Evolutionary conservation across 2,113 vertebrate genomes (phyloP), one percentile per base, ranked within the genome.

Genomic region (Micronycteris hirsuta): DNA sequence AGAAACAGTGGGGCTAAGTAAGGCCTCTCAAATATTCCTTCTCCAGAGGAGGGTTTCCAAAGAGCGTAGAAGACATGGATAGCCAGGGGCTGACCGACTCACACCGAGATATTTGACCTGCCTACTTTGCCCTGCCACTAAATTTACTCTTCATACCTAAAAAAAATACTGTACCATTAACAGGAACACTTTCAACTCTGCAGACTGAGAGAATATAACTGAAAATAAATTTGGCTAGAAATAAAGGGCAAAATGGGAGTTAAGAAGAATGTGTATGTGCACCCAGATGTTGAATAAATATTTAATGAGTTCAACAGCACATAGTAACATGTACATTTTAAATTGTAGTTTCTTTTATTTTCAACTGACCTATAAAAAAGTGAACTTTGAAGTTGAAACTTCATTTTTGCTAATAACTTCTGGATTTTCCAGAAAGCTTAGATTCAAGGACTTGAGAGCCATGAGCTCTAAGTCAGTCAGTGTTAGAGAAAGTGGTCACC

Each of bases 401-500:
- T 81, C 41, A 19, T 33, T 80, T 58, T 76, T 74, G 56, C 36
- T 94, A 77, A 47, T 52, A 33, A 95, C 97, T 97, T 98, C 92
- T 82, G 92, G 91, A 89, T 70, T 92, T 92, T 96, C 93, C 96
- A 92, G 95, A 96, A 94, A 97, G 56, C 86, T 70, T 93, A 85
- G 17, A 84, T 85, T 91, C 91, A 85, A 94, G 93, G 94, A 78
- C 92, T 74, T 95, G 74, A 84, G 73, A 95, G 94, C 61, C 85
- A 52, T 71, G 47, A 36, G 95, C 93, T 73, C 52, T 97, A 98
- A 97, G 97, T 97, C 94, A 93, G 97, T 71, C 94, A 93, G 97
- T 71, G 98, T 98, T 97, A 41, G 74, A 96, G 94, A 98, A 54
- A 17, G 91, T 52, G 95, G 93, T 76, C 61, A 94, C 4, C 97